These are phyloP conservation scores for Staurois parvus DNA, from an alignment of 2,797 vertebrate species.

Conservation along the genomic window DNA sequence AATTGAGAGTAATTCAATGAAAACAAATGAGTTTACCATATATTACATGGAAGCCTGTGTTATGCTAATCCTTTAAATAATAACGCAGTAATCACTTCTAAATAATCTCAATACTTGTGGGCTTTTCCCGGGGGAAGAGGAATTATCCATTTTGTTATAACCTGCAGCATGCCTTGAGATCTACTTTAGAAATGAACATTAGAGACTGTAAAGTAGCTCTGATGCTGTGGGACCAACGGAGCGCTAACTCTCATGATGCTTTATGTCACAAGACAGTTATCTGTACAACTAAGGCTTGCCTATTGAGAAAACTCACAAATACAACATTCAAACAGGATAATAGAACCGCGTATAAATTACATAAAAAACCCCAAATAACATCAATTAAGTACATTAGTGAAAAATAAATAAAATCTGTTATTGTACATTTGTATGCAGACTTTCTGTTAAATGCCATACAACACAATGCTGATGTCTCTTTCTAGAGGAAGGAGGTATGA, in stretches of 20 bases:
- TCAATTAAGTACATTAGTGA: background rate
- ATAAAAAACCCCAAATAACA: background rate
- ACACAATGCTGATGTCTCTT: no score
- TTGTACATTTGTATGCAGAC: no score
- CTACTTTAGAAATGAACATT: background rate
- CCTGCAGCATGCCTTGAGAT: background rate
- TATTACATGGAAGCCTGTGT: background rate
- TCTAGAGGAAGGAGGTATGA: no score
- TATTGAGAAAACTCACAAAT: background rate
- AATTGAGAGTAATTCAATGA: no score
- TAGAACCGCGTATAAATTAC: background rate
- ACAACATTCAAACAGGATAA: background rate
- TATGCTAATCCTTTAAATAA: background rate
- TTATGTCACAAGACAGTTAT: background rate
- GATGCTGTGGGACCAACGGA: background rate
- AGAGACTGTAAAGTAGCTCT: background rate
- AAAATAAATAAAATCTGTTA: no score
- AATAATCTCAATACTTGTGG: background rate
- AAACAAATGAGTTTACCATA: no score
- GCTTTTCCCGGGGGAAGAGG: background rate
- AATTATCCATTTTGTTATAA: background rate
- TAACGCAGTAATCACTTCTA: background rate
- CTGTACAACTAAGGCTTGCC: background rate
- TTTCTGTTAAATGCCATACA: no score
- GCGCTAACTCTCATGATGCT: constrained; percentile 5